These are phyloP conservation scores for Sclerodermus sp. DNA, from an alignment of 2,888 invertebrate species.

Conservation along the genomic window DNA sequence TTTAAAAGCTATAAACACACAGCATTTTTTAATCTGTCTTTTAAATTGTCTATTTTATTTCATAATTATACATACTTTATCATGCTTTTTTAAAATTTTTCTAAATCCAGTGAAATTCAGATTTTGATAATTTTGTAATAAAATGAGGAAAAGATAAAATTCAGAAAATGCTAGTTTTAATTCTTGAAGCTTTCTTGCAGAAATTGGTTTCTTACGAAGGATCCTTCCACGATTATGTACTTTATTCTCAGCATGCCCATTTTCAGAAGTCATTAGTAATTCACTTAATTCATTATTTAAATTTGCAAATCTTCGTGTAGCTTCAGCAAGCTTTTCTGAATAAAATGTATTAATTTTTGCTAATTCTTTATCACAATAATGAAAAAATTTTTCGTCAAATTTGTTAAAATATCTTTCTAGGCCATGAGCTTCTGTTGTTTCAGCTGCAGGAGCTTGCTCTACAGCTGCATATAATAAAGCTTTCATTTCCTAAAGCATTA, in stretches of 20 bases:
- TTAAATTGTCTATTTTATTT: not conserved
- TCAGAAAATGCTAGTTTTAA: constrained; percentile 87
- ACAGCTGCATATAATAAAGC: constrained; percentile 78
- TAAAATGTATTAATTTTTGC: constrained; percentile 89
- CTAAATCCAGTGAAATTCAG: constrained; percentile 87
- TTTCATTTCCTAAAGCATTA: constrained; percentile 73
- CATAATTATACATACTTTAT: constrained; percentile 65
- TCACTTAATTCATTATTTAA: constrained; percentile 72
- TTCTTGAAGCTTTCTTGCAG: constrained; percentile 75
- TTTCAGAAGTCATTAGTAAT: constrained; percentile 56
- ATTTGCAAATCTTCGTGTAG: constrained; percentile 76
- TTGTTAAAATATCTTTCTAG: constrained; percentile 74
- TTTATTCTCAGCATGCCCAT: constrained; percentile 23
- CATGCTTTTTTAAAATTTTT: constrained; percentile 89
- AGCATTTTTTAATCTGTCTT: not conserved
- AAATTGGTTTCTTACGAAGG: constrained; percentile 52
- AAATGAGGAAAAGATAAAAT: constrained; percentile 83
- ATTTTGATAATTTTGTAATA: constrained; percentile 86
- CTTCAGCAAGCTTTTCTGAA: constrained; percentile 87
- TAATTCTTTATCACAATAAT: constrained; percentile 81
- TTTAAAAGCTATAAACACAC: constrained; percentile 61
- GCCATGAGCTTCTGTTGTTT: constrained; percentile 71
- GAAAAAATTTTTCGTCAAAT: constrained; percentile 84
- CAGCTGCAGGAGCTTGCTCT: constrained; percentile 76
- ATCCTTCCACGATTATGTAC: constrained; percentile 37